Evolutionary conservation across 2,113 vertebrate genomes (phyloP).

Genomic region (Charina bottae): DNA sequence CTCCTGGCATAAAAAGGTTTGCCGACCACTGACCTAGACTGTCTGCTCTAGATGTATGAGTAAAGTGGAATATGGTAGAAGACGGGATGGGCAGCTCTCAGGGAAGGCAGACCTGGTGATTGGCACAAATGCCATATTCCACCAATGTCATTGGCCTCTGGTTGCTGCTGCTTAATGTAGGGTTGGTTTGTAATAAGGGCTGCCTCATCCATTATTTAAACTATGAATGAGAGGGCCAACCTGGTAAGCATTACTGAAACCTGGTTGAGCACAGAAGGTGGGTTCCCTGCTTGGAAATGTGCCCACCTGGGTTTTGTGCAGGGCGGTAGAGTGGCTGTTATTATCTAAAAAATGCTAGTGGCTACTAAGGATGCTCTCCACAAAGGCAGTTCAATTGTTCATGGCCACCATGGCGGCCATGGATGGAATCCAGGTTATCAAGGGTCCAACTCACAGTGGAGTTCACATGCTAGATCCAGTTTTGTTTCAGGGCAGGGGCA

Average conservation of each 20-base stretch:
- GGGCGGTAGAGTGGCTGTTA: too few species aligned
- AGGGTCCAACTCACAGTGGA: too few species aligned
- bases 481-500: too few species aligned
- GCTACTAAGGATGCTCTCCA: too few species aligned
- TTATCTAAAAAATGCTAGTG: too few species aligned
- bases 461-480: too few species aligned
- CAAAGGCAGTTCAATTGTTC: too few species aligned
- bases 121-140: background rate
- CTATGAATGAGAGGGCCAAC: background rate
- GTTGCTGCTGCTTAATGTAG: background rate
- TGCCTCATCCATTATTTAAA: background rate
- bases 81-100: background rate
- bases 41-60: background rate
- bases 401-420: too few species aligned
- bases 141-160: background rate
- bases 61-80: background rate
- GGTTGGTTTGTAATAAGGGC: background rate
- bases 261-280: background rate
- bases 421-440: too few species aligned
- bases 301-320: background rate
- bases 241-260: background rate
- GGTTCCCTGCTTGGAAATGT: background rate
- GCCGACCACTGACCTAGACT: too few species aligned
- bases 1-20: too few species aligned
- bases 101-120: background rate